Base-by-base conservation (phyloP, 1,140 invertebrate species). In the Pemphigus obesinymphae region DNA sequence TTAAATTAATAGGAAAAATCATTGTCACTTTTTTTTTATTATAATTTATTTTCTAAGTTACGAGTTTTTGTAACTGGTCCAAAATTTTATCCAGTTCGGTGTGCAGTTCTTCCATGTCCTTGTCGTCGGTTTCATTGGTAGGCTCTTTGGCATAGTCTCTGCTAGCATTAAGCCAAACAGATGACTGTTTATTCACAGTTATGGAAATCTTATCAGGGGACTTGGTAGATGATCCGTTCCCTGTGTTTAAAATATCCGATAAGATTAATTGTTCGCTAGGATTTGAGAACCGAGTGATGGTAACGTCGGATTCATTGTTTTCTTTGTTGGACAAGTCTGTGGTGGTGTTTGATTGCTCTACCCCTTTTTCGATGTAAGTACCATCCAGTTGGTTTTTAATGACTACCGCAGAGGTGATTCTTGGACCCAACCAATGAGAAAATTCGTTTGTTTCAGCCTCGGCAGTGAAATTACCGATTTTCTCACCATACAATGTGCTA, bases 1-100 rank as follows among this genome's bases (percentile, higher is more conserved):
- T 55, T 82, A 63, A 43, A 63, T 82, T 70, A 84, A 90, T 85
- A 73, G 70, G 70, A 73, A 73, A 50, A 50, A 31, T 31, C 10
- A 50, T 20, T 0, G 4, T 23, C 6, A 11, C 1, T 23, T 40
- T 43, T 43, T 11, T n/a, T 43, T 31, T 31, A 2, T 45, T 20
- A 6, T 34, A n/a, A 53, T 0, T 72, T 26, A 6, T 29, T 10
- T 90, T 91, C 82, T 89, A 89, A 6, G 89, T 88, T 53, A 91
- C 84, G 84, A 91, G 90, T 85, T 90, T 89, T 83, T 91, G 90
- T 81, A 91, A 83, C 45, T 89, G 87, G 29, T 89, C 89, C 43
- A 91, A 83, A 20, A 90, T 90, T 0, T 89, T 89, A 83, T 91
- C 90, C 23, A 91, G 83, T 83, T 90, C 90, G 13, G 88, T 89